These are phyloP conservation scores for Napeogenes inachia DNA, from an alignment of 2,888 invertebrate species.

Conservation along the genomic window DNA sequence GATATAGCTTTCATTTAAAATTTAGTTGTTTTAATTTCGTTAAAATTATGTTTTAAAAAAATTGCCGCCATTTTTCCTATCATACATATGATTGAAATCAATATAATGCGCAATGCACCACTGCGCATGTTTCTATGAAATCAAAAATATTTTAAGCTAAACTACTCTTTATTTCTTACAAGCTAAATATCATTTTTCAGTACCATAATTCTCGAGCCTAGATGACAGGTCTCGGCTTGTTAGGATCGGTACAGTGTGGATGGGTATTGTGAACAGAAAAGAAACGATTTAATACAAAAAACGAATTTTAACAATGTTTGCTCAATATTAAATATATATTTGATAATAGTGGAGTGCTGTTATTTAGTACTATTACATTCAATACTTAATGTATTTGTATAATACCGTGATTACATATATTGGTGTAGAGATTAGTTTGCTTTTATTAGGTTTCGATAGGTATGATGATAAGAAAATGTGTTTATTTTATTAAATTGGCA, in stretches of 20 bases:
- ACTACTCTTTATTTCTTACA: constrained; percentile 28
- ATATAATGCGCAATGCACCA: constrained; percentile 73
- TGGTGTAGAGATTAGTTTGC: neutral
- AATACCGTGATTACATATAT: neutral
- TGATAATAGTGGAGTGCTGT: neutral
- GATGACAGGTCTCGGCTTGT: constrained; percentile 61
- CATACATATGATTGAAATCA: constrained; percentile 69
- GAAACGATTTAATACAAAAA: constrained; percentile 21
- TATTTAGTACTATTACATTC: neutral
- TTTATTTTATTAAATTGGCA: neutral
- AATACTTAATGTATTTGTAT: neutral
- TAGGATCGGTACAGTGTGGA: constrained; percentile 56
- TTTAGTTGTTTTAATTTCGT: neutral
- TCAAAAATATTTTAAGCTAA: constrained; percentile 26
- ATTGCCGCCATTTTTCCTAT: constrained; percentile 67
- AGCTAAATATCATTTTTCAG: constrained; percentile 26
- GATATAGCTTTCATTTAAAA: neutral
- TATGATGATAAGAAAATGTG: neutral
- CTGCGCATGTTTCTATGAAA: constrained; percentile 66
- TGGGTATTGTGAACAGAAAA: constrained; percentile 43
- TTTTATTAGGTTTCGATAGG: neutral
- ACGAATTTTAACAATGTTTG: neutral
- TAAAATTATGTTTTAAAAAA: constrained; percentile 22
- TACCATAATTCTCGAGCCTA: constrained; percentile 33
- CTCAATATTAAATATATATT: neutral